Evolutionary conservation across 2,888 invertebrate species (phyloP).

Genomic region (Diarsia rubi): DNA sequence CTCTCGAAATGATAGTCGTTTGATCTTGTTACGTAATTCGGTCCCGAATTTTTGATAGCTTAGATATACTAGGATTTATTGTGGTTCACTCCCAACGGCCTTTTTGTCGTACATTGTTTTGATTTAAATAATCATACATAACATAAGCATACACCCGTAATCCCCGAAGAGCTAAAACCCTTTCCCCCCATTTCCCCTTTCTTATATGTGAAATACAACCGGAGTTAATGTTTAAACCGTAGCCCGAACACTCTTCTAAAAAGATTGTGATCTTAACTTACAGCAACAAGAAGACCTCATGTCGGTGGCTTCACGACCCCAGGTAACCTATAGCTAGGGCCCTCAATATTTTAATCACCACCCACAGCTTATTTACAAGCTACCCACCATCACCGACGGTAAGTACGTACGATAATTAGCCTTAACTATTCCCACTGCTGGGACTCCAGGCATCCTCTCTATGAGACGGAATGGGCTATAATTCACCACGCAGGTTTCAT

Average conservation of each 20-base stretch:
- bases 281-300: neutral
- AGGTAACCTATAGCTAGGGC: neutral
- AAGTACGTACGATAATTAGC: conserved; percentile 56
- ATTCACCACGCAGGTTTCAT: too few species aligned
- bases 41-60: neutral
- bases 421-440: too few species aligned
- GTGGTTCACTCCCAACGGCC: neutral
- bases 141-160: too few species aligned
- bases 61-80: neutral
- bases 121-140: neutral
- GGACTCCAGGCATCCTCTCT: too few species aligned
- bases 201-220: too few species aligned
- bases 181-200: too few species aligned
- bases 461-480: too few species aligned
- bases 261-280: too few species aligned
- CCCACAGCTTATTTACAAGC: conserved; percentile 26
- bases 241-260: too few species aligned
- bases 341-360: conserved; percentile 37
- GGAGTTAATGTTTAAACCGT: too few species aligned
- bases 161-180: too few species aligned
- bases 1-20: neutral
- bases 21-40: neutral
- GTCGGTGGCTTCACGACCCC: neutral
- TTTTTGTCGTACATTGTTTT: neutral
- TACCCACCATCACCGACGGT: neutral